Evolutionary conservation across 2,797 vertebrate species (phyloP), one percentile per base, ranked within the genome.

Genomic region (Girardinus metallicus): DNA sequence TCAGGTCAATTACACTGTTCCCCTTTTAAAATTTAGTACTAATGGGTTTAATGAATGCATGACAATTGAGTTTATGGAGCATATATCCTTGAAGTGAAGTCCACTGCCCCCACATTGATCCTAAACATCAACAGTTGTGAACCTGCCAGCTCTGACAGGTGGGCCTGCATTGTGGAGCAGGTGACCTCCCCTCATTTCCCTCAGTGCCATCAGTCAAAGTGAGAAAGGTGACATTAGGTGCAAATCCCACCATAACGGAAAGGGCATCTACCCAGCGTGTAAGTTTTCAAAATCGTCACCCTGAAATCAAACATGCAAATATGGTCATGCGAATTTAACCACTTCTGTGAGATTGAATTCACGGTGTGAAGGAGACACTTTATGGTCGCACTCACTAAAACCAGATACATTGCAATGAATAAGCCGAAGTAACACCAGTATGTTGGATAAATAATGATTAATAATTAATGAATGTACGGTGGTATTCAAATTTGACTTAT

Each of bases 251-350:
- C 90, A 86, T 81, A 87, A 84, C 75, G 83, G 87, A 93, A 94
- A 94, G 93, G 92, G 87, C 93, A 93, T 80, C 71, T 80, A 88
- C 91, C 86, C 92, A 93, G 89, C 92, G 84, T 90, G 94, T 72
- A 80, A 72, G 78, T 85, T 90, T 87, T 89, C 92, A 92, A 93
- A 91, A 87, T 87, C 82, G 81, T 73, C 86, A 68, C 16, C 80
- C 26, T 73, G 2, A 64, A 87, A 89, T 84, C 84, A 87, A 80
- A 43, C 34, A 66, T 66, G 64, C 34, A 41, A 66, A 66, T 66
- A 81, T 77, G 84, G 77, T 78, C 79, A 88, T 64, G 55, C 60
- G 62, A 80, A 87, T 80, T 11, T 80, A 84, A 71, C 60, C 76
- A 74, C 80, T 80, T 83, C 66, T 80, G 46, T 76, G 60, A 66